Evolutionary conservation across 2,113 vertebrate genomes (phyloP).

Genomic region (Chinchilla lanigera): DNA sequence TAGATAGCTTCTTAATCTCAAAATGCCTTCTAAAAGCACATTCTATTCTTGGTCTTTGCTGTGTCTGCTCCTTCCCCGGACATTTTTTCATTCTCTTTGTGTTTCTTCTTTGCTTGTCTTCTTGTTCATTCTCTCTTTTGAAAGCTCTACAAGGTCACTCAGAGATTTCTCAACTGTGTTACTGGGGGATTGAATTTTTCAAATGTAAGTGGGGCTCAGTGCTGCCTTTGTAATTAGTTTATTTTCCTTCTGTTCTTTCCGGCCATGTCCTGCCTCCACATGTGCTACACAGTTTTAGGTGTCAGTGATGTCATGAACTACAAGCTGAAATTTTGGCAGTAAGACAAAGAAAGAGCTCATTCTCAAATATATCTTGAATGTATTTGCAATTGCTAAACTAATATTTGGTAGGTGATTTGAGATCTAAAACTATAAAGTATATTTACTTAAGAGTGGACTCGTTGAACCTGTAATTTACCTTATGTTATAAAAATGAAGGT

Average conservation of each 20-base stretch:
- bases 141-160: constrained; percentile 37
- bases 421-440: constrained; percentile 62
- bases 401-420: constrained; percentile 56
- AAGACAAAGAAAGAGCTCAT: constrained; percentile 65
- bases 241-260: constrained; percentile 67
- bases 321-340: constrained; percentile 70
- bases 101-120: constrained; percentile 34
- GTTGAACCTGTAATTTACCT: constrained; percentile 57
- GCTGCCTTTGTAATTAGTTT: constrained; percentile 52
- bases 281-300: constrained; percentile 44
- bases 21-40: not conserved
- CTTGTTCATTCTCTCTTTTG: constrained; percentile 26
- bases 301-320: constrained; percentile 72
- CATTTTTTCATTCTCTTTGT: constrained; percentile 17
- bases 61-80: not conserved
- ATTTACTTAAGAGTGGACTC: constrained; percentile 58
- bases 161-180: constrained; percentile 50
- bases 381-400: constrained; percentile 64
- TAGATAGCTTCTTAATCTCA: constrained; percentile 28
- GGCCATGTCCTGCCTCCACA: constrained; percentile 57
- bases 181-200: constrained; percentile 55
- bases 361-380: constrained; percentile 57
- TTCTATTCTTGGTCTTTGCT: not conserved
- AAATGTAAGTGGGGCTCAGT: constrained; percentile 38
- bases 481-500: constrained; percentile 26